Base-by-base conservation (phyloP, 2,797 vertebrate genomes). In the Zalophus californianus region DNA sequence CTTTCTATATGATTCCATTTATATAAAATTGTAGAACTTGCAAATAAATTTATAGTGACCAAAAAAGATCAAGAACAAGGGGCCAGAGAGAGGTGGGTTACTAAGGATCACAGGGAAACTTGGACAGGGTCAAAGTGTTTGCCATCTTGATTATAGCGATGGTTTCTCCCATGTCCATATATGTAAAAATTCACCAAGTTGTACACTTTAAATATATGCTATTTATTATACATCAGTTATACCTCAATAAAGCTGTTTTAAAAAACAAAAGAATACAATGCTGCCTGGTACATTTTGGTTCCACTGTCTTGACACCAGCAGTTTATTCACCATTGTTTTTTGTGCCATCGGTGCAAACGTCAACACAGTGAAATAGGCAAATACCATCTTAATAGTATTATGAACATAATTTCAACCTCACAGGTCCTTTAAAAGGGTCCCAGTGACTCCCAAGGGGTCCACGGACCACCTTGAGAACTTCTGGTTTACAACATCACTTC, bases 11-110 rank as follows among this genome's bases (percentile, higher is more conserved):
- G 48, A 64, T 70, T 92, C 58, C 44, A 95, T 80, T 94, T 87
- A 41, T 87, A 60, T 72, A 88, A 88, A 93, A 86, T 85, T 75
- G 56, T 77, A 85, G 52, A 85, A 89, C 13, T 89, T 82, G 48
- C 8, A 85, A 94, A 91, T 38, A 64, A 79, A 90, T 90, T 52
- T 79, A 38, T 41, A 54, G n/a, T 75, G 70, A 78, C 27, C 88
- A 21, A 72, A 73, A 58, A 35, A 94, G n/a, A n/a, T 75, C 32
- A 16, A 90, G 77, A 90, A 89, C 84, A 56, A 86, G 20, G 1
- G 27, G 60, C 8, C n/a, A 54, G 52, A 35, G 52, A 77, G 32
- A 62, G 5, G 13, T 75, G 72, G 41, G 1, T 93, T 94, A 68
- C 32, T 56, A 54, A 84, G n/a, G 29, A 68, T 79, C 68, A 44